Base-by-base conservation (phyloP, 2,888 invertebrate species). In the Cheilosia variabilis region DNA sequence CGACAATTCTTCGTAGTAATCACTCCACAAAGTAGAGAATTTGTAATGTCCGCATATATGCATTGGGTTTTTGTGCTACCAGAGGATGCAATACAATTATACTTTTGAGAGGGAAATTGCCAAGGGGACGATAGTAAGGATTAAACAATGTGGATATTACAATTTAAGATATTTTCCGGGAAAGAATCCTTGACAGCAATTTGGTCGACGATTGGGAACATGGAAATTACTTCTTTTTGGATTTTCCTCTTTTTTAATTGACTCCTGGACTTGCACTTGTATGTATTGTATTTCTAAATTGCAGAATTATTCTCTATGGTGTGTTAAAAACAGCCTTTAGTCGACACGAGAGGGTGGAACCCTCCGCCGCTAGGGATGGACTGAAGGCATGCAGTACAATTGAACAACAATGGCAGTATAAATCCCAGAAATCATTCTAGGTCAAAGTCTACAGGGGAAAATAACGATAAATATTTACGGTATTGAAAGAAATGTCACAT, bases 1-100 rank as follows among this genome's bases (percentile, higher is more conserved):
- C 31, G 52, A 71, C 53, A 34, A 60, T 79, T 79, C 65, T 66
- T 79, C 24, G 43, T 50, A 22, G 65, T 65, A 79, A 72, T 72
- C 72, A 79, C 58, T 43, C 34, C 53, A 69, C 43, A 60, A 69
- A 62, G 53, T 68, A 45, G 37, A 27, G 45, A 45, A 45, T 68
- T 53, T 62, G 58, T 52, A 62, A 62, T 76, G 52, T 53, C 13
- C 47, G 34, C 45, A 53, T 72, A 19, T 60, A 41, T 72, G 52
- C 31, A 60, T 50, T 22, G 47, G 58, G 22, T 1, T 47, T 47
- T 65, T 63, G 55, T 37, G 45, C 41, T 47, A 17, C 19, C 43
- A 7, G 22, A n/a, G 31, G 73, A 24, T 47, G 24, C 24, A 34
- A 45, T 55, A 47, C 19, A 65, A 34, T 68, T 77, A 68, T 62